Evolutionary conservation across 2,888 invertebrate genomes (phyloP).

Genomic region (Dascillus cervinus): DNA sequence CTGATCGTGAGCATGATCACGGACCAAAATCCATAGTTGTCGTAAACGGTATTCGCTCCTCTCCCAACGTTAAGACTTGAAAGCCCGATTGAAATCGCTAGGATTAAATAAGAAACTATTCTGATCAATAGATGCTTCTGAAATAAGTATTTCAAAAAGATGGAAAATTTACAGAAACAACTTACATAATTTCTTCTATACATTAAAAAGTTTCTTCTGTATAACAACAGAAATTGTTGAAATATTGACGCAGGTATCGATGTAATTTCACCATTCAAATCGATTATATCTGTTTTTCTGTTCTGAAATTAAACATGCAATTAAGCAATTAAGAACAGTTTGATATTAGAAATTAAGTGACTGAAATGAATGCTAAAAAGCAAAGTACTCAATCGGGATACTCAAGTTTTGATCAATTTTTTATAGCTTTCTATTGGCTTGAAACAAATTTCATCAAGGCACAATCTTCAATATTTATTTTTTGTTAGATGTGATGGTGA

Average conservation of each 20-base stretch:
- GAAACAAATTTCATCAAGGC: too few species aligned
- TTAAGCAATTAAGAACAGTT: too few species aligned
- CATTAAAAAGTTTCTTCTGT: conserved; percentile 59
- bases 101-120: conserved; percentile 70
- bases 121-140: conserved; percentile 74
- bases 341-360: too few species aligned
- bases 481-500: too few species aligned
- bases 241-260: conserved; percentile 53
- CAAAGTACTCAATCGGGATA: neutral
- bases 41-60: conserved; percentile 74
- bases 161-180: too few species aligned
- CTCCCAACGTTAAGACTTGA: conserved; percentile 81
- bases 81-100: conserved; percentile 82
- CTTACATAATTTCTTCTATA: conserved; percentile 62
- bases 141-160: too few species aligned
- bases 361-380: conserved; percentile 3
- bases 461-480: too few species aligned
- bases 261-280: conserved; percentile 37
- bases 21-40: conserved; percentile 86
- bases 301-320: too few species aligned
- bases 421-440: too few species aligned
- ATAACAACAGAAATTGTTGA: conserved; percentile 59
- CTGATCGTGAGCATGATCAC: conserved; percentile 83
- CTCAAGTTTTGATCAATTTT: too few species aligned
- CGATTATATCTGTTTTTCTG: conserved; percentile 39